phyloP scores from a whole-genome alignment of 2,797 vertebrate genomes.

The Aldrovandia affinis region DNA sequence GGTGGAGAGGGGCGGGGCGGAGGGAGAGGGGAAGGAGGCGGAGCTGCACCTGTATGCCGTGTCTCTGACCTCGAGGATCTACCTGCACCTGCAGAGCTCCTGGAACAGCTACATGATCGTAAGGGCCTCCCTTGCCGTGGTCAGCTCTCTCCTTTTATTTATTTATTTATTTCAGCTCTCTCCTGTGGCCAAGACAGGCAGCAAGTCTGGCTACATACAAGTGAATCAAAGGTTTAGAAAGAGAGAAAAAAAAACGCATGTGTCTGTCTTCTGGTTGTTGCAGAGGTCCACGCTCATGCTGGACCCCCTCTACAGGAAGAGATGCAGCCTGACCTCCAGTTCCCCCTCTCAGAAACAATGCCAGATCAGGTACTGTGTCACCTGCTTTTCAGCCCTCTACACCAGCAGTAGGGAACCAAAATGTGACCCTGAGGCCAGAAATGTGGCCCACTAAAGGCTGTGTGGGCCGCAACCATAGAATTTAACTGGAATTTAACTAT shows the following conservation, averaged over 20 bases:
- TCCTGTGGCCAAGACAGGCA: too few species aligned
- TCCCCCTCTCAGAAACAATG: slow-evolving; percentile 39
- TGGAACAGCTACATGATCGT: slow-evolving; percentile 83
- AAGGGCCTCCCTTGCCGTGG: slow-evolving; percentile 43
- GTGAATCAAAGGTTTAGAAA: too few species aligned
- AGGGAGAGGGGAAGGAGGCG: slow-evolving; percentile 54
- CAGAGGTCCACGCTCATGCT: slow-evolving; percentile 73
- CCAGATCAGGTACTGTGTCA: slow-evolving; percentile 56
- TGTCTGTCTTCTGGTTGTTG: slow-evolving; percentile 9
- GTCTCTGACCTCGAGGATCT: slow-evolving; percentile 72
- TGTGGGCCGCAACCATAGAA: background rate
- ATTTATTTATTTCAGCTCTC: background rate
- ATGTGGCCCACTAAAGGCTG: background rate
- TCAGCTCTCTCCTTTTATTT: background rate
- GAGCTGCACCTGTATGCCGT: slow-evolving; percentile 80
- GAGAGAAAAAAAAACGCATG: too few species aligned
- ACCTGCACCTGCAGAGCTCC: slow-evolving; percentile 76
- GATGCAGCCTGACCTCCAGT: slow-evolving; percentile 39
- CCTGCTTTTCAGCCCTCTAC: background rate
- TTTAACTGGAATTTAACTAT: background rate
- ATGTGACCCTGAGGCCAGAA: too few species aligned
- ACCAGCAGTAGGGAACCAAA: too few species aligned
- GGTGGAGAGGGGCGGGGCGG: slow-evolving; percentile 6
- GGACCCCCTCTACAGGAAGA: slow-evolving; percentile 64
- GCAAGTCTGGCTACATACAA: too few species aligned